phyloP scores from a whole-genome alignment of 2,113 vertebrate species.

The Genyomyrus donnyi region DNA sequence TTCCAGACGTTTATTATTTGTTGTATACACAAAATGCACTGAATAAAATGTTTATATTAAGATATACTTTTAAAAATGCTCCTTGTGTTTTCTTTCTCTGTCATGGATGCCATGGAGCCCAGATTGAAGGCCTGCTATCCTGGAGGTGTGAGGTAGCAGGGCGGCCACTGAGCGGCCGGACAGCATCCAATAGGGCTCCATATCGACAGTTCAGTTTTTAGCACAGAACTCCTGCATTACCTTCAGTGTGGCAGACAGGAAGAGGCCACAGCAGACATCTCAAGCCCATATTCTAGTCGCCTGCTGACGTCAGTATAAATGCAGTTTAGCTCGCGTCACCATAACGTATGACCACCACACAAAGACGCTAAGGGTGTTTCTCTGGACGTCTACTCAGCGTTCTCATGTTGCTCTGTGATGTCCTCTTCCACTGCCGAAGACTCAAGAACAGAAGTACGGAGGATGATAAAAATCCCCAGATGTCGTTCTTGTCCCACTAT shows the following conservation, averaged over 20 bases:
- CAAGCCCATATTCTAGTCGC: neutral
- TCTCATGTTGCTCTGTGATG: neutral
- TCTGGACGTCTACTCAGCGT: neutral
- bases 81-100: slow-evolving; percentile 20
- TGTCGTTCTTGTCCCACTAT: neutral
- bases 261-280: neutral
- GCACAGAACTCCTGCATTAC: neutral
- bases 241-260: neutral
- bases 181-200: neutral
- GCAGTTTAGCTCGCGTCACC: neutral
- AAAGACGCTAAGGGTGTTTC: neutral
- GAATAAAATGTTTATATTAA: slow-evolving; percentile 76
- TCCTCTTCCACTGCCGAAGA: neutral
- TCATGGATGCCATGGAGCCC: neutral
- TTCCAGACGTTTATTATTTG: slow-evolving; percentile 72
- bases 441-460: neutral
- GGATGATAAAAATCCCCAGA: neutral
- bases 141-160: neutral
- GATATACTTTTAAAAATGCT: slow-evolving; percentile 51
- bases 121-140: neutral
- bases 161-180: neutral
- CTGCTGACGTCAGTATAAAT: neutral
- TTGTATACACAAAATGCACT: slow-evolving; percentile 79
- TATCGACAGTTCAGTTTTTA: neutral
- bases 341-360: neutral